Conservation (phyloP, 2,113 vertebrate genomes). For the Anhinga anhinga region DNA sequence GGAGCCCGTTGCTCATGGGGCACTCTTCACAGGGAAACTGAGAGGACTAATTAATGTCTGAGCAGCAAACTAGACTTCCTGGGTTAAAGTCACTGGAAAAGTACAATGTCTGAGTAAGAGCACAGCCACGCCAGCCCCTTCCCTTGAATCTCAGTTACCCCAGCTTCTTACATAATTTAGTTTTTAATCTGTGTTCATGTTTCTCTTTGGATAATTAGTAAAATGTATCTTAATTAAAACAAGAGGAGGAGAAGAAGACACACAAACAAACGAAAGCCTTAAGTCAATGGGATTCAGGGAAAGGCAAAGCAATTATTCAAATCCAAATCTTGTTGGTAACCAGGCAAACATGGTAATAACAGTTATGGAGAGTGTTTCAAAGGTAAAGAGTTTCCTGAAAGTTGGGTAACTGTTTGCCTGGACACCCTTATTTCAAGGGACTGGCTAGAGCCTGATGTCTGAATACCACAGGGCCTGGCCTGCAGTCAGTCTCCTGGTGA, state of each 20-base stretch:
- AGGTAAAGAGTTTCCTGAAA: not conserved
- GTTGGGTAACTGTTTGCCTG: not conserved
- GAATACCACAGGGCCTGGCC: not conserved
- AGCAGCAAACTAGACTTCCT: not conserved
- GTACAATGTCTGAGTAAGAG: not conserved
- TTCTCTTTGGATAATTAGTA: not conserved
- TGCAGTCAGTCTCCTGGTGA: not conserved
- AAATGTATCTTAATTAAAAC: slow-evolving; percentile 15
- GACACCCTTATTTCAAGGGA: not conserved
- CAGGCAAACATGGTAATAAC: not conserved
- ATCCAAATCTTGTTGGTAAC: not conserved
- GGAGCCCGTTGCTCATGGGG: not conserved
- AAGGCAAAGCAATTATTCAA: not conserved
- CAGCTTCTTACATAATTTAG: not conserved
- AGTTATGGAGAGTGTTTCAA: not conserved
- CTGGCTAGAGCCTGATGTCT: not conserved
- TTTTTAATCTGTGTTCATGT: not conserved
- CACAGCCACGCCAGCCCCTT: not conserved
- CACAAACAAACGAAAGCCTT: not conserved
- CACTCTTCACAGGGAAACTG: not conserved
- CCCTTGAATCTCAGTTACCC: not conserved
- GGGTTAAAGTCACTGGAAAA: not conserved
- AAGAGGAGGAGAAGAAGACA: not conserved
- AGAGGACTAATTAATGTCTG: not conserved
- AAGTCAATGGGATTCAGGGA: not conserved